phyloP scores from a whole-genome alignment of 2,113 vertebrate species.

The human region DNA sequence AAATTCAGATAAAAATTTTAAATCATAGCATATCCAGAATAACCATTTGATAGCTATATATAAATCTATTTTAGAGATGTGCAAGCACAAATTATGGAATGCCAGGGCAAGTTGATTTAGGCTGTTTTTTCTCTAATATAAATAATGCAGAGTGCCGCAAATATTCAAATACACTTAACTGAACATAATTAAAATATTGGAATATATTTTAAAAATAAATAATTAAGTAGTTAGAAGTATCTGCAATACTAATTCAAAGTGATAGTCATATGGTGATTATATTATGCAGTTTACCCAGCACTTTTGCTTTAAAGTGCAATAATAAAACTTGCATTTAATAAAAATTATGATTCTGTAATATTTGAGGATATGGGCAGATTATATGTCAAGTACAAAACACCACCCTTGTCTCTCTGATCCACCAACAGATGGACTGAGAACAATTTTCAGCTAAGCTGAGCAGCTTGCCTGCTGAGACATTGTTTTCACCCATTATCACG shows the following conservation, averaged over 20 bases:
- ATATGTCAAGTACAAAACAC: slow-evolving; percentile 66
- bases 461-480: slow-evolving; percentile 25
- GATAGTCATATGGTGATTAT: slow-evolving; percentile 78
- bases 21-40: slow-evolving; percentile 76
- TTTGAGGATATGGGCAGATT: slow-evolving; percentile 62
- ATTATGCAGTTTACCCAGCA: slow-evolving; percentile 69
- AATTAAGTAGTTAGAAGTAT: slow-evolving; percentile 80
- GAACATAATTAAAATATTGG: slow-evolving; percentile 83
- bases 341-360: slow-evolving; percentile 74
- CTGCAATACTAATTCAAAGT: slow-evolving; percentile 79
- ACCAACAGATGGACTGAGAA: slow-evolving; percentile 68
- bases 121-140: slow-evolving; percentile 78
- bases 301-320: slow-evolving; percentile 72
- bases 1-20: slow-evolving; percentile 81
- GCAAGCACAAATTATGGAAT: slow-evolving; percentile 77
- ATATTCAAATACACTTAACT: slow-evolving; percentile 81
- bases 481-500: not conserved
- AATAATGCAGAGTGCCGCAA: slow-evolving; percentile 80
- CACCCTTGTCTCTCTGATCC: slow-evolving; percentile 60
- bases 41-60: slow-evolving; percentile 76
- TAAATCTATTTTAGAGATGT: slow-evolving; percentile 80
- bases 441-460: slow-evolving; percentile 53
- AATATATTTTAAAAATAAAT: slow-evolving; percentile 83
- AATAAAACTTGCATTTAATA: slow-evolving; percentile 82
- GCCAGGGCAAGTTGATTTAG: slow-evolving; percentile 78